Evolutionary conservation across 1,140 invertebrate species (phyloP).

Genomic region (Hycleus phaleratus): DNA sequence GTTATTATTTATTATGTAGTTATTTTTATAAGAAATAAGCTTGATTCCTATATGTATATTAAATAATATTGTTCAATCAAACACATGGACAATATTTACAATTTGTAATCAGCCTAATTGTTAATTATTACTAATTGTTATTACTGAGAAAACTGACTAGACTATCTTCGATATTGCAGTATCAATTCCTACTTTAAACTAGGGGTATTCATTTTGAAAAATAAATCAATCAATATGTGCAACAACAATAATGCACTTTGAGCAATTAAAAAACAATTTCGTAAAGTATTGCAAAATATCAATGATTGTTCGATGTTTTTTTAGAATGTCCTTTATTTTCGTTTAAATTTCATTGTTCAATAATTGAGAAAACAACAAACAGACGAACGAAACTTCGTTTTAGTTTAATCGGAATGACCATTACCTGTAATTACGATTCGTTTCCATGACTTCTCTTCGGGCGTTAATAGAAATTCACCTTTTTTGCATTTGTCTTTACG

Average conservation of each 20-base stretch:
- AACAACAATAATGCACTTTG: constrained; percentile 16
- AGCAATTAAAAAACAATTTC: constrained; percentile 12
- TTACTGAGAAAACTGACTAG: too few species aligned
- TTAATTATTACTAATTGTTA: too few species aligned
- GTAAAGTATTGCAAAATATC: background rate
- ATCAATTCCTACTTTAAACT: too few species aligned
- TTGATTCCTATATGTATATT: constrained; percentile 6
- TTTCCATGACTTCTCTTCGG: constrained; percentile 31
- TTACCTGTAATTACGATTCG: constrained; percentile 32
- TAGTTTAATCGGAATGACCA: constrained; percentile 36
- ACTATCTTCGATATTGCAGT: too few species aligned
- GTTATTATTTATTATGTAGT: background rate
- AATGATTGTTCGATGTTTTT: constrained; percentile 36
- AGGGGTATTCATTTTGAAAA: background rate
- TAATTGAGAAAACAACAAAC: too few species aligned
- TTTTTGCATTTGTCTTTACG: constrained; percentile 27
- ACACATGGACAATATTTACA: too few species aligned
- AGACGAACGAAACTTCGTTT: background rate
- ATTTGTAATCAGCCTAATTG: too few species aligned
- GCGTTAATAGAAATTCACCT: constrained; percentile 29
- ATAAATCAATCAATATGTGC: constrained; percentile 5
- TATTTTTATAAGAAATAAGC: constrained; percentile 1
- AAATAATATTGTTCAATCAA: too few species aligned
- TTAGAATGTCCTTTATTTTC: background rate
- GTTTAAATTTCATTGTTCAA: background rate